phyloP scores from a whole-genome alignment of 2,888 invertebrate species.

The Erebia epiphron region DNA sequence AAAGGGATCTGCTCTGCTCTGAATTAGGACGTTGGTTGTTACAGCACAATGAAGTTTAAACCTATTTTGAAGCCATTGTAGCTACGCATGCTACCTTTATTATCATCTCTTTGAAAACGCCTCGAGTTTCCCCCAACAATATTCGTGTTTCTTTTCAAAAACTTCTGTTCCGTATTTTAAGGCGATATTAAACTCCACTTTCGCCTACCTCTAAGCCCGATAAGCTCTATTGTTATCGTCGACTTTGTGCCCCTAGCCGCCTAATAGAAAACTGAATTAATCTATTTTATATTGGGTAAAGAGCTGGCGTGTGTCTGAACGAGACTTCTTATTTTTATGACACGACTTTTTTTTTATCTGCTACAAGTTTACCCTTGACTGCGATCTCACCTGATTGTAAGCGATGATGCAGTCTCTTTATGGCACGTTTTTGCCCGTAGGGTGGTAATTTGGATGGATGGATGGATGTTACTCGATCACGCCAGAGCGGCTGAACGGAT shows the following conservation, averaged over 20 bases:
- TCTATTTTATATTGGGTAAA: conserved; percentile 30
- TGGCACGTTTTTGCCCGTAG: no score
- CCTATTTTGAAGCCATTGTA: neutral
- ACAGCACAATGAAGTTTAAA: neutral
- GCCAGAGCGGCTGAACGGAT: no score
- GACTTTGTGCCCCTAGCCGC: conserved; percentile 43
- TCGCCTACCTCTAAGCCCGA: conserved; percentile 34
- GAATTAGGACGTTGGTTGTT: no score
- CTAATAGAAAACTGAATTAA: conserved; percentile 43
- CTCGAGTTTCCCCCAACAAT: conserved; percentile 22
- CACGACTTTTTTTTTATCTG: no score
- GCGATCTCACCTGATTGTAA: no score
- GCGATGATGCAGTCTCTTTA: no score
- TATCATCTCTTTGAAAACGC: conserved; percentile 19
- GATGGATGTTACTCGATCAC: no score
- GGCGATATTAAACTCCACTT: conserved; percentile 39
- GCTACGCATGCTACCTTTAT: conserved; percentile 20
- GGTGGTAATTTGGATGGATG: no score
- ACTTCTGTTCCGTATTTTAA: conserved; percentile 34
- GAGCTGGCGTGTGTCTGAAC: conserved; percentile 3
- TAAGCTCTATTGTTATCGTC: conserved; percentile 44
- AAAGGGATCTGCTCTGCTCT: no score
- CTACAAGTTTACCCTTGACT: no score
- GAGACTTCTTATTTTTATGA: neutral
- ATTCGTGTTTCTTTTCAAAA: conserved; percentile 28